phyloP scores from a whole-genome alignment of 2,113 vertebrate genomes.

The Galemys pyrenaicus region DNA sequence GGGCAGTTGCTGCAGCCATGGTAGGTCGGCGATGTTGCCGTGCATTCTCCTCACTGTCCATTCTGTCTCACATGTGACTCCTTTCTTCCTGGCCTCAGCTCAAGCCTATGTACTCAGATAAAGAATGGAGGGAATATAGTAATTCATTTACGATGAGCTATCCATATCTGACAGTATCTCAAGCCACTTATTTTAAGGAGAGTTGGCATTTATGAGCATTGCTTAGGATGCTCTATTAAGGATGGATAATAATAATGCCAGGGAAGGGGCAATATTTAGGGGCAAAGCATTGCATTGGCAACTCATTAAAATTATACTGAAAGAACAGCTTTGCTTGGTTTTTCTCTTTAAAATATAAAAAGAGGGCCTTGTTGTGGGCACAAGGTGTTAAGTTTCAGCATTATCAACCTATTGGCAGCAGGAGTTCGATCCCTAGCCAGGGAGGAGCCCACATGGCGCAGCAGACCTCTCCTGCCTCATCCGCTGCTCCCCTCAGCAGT shows the following conservation, averaged over 20 bases:
- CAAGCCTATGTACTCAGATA: background rate
- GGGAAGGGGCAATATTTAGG: background rate
- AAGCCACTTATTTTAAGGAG: background rate
- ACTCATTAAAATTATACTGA: background rate
- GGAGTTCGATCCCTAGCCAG: too few species aligned
- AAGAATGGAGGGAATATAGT: background rate
- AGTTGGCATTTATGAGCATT: background rate
- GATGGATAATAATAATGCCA: background rate
- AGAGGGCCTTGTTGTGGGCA: too few species aligned
- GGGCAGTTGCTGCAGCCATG: background rate
- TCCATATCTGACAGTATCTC: background rate
- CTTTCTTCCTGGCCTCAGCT: background rate
- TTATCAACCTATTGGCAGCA: too few species aligned
- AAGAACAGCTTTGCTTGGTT: background rate
- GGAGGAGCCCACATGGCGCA: too few species aligned
- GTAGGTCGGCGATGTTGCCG: too few species aligned
- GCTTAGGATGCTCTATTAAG: background rate
- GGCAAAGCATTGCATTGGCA: background rate
- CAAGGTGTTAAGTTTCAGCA: too few species aligned
- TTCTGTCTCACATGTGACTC: background rate
- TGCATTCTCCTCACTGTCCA: background rate
- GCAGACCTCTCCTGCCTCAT: too few species aligned
- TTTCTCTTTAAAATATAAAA: constrained; percentile 5
- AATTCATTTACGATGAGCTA: background rate
- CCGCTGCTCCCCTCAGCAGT: too few species aligned